These are phyloP conservation scores for Rhabditoides inermis DNA, from an alignment of 2,888 invertebrate genomes.

Conservation along the genomic window DNA sequence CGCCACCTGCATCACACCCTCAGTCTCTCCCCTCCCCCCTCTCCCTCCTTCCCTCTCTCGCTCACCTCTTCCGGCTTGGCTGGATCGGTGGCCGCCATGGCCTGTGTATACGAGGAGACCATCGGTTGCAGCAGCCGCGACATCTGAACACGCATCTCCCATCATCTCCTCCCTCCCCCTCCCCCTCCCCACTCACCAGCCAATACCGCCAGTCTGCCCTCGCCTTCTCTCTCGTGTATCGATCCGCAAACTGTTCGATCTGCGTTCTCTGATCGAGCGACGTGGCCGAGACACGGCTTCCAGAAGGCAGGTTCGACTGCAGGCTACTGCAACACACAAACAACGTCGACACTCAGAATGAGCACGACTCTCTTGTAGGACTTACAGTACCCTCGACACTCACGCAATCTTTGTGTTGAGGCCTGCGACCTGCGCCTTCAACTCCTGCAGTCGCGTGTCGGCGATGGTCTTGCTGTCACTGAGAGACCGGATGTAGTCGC, in stretches of 20 bases:
- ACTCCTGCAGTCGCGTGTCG: slow-evolving; percentile 9
- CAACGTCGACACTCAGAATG: not conserved
- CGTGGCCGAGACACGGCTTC: slow-evolving; percentile 20
- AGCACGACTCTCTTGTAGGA: not conserved
- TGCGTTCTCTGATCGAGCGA: slow-evolving; percentile 21
- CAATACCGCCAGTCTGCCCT: slow-evolving; percentile 45
- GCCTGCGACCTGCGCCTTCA: slow-evolving; percentile 17
- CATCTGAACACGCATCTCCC: slow-evolving; percentile 20
- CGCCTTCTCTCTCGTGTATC: slow-evolving; percentile 33
- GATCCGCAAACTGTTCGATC: slow-evolving; percentile 22
- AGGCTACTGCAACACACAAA: slow-evolving; percentile 31
- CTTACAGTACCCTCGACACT: slow-evolving; percentile 1
- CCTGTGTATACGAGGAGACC: slow-evolving; percentile 19
- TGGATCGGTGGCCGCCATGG: slow-evolving; percentile 20
- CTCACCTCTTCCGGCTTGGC: slow-evolving; percentile 13
- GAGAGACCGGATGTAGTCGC: slow-evolving; percentile 41
- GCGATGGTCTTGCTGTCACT: slow-evolving; percentile 18
- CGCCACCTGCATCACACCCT: slow-evolving; percentile 9
- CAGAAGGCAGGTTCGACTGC: slow-evolving; percentile 40
- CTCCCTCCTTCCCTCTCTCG: slow-evolving; percentile 12
- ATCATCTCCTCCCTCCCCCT: slow-evolving; percentile 5
- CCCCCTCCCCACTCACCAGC: slow-evolving; percentile 33
- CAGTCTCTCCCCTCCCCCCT: slow-evolving; percentile 5
- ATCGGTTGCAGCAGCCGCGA: slow-evolving; percentile 27
- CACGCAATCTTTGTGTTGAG: slow-evolving; percentile 33